phyloP scores from a whole-genome alignment of 2,797 vertebrate species.

The Malurus splendens region DNA sequence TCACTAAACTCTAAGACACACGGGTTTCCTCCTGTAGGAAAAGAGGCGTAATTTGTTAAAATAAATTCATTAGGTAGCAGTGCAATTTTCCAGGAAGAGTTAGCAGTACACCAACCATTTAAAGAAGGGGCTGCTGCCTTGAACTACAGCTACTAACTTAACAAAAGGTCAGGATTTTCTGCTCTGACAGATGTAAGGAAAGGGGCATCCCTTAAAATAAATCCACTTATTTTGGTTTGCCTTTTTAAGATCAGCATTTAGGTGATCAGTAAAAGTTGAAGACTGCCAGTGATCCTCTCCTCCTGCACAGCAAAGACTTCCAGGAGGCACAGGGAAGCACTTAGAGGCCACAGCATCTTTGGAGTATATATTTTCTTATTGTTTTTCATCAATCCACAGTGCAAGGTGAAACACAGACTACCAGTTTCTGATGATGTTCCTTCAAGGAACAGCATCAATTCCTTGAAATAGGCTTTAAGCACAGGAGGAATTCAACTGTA shows the following conservation, averaged over 20 bases:
- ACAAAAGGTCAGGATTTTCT: background rate
- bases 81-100: background rate
- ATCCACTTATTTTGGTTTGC: background rate
- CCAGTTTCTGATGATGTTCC: background rate
- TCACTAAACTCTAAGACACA: background rate
- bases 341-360: background rate
- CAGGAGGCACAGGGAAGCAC: background rate
- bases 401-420: background rate
- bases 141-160: background rate
- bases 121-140: background rate
- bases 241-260: background rate
- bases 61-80: background rate
- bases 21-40: background rate
- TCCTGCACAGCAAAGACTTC: background rate
- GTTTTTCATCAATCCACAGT: background rate
- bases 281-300: background rate
- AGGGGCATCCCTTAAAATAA: background rate
- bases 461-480: background rate
- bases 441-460: background rate
- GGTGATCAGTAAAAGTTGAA: background rate
- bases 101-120: background rate
- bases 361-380: background rate
- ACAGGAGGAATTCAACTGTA: background rate
- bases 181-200: background rate
- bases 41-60: background rate